Base-by-base conservation (phyloP, 2,113 vertebrate species). In the Octodon degus region DNA sequence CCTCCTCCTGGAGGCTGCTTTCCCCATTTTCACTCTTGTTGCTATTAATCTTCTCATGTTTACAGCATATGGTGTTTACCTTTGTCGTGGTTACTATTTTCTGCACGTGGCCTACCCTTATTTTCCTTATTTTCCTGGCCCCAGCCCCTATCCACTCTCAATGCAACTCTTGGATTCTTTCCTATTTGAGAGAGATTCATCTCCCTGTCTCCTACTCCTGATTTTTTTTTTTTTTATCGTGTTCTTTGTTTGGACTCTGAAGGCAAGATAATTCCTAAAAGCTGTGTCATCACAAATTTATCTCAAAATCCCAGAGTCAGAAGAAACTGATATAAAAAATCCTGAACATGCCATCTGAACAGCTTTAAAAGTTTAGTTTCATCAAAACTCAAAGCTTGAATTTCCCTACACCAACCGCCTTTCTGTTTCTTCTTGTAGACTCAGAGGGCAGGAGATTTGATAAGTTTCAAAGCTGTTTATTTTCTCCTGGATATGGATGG, bases 221-320 rank as follows among this genome's bases (percentile, higher is more conserved):
- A 19, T 58, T 58, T 50, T 50, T 50, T 50, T 50, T 50, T 55
- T 16, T 55, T 79, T 79, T 79, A 79, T 47, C 7, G 27, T 17
- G 43, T 2, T 7, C 25, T 79, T 50, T 50, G 37, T 76, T 76
- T 43, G 43, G 27, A 9, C 37, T 76, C 27, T 32, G 24, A 83
- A 94, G 30, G 0, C 43, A n/a, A 67, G 34, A 14, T 85, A 37
- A 82, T 65, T 94, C 65, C 53, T 74, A 80, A 86, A 72, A 79
- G 17, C 34, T 77, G 5, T 50, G 22, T 86, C n/a, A 63, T 58
- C 19, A 55, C 43, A 58, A 37, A 17, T 67, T 89, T 87, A 14
- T 55, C 22, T 88, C 17, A 62, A 40, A 96, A 95, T 94, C 60
- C 20, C 53, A 62, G 19, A 88, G 67, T 81, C 20, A 60, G 62